phyloP scores from a whole-genome alignment of 2,797 vertebrate species.

The Paedocypris micromegethes region DNA sequence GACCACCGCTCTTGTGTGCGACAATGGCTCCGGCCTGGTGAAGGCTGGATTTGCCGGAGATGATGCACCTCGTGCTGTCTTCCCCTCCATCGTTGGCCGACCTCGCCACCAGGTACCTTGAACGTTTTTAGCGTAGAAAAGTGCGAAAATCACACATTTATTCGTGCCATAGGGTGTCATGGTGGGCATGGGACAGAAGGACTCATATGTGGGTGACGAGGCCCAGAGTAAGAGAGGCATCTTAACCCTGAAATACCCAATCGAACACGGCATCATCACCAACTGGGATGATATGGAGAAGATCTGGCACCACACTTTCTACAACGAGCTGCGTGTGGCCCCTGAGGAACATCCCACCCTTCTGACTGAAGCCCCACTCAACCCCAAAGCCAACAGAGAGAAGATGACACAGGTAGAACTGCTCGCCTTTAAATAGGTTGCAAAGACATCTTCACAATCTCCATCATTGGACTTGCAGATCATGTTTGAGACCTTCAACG shows the following conservation, averaged over 20 bases:
- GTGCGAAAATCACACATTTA: not conserved
- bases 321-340: constrained; percentile 77
- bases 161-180: constrained; percentile 71
- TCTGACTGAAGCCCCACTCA: constrained; percentile 79
- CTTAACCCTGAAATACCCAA: constrained; percentile 80
- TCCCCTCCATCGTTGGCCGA: constrained; percentile 83
- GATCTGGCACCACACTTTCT: constrained; percentile 82
- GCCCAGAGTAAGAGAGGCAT: constrained; percentile 84
- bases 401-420: constrained; percentile 73
- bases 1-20: constrained; percentile 82
- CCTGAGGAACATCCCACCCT: constrained; percentile 80
- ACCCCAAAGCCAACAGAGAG: constrained; percentile 82
- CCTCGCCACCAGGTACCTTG: constrained; percentile 77
- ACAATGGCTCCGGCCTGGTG: constrained; percentile 82
- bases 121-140: not conserved
- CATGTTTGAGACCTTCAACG: constrained; percentile 62
- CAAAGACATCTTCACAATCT: not conserved
- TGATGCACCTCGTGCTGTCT: constrained; percentile 80
- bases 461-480: constrained; percentile 59
- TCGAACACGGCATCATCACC: constrained; percentile 83
- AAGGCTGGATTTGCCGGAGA: constrained; percentile 84
- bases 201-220: constrained; percentile 82
- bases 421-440: not conserved
- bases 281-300: constrained; percentile 86
- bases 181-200: constrained; percentile 87